A percentile compares a stretch with the other conserved stretches of the same genome.
Evolutionary conservation across 2,113 vertebrate species (phyloP).

Genomic region (Grus americana): DNA sequence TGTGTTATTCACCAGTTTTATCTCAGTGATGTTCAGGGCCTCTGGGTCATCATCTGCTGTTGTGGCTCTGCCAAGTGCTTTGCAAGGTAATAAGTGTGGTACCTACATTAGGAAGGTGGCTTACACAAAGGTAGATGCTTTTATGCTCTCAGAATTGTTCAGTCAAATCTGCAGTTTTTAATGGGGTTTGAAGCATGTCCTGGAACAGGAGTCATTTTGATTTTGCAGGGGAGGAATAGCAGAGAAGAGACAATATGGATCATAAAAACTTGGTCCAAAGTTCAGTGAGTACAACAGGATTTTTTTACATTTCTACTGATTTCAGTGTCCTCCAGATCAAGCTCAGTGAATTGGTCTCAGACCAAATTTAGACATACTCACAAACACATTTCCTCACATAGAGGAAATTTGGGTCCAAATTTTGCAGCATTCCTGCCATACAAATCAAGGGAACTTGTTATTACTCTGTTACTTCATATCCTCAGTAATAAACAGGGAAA

Average conservation of each 20-base stretch:
- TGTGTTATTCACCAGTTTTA: background rate
- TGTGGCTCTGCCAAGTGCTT: background rate
- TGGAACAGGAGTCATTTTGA: background rate
- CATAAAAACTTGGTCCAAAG: background rate
- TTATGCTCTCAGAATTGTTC: background rate
- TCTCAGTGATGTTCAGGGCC: background rate
- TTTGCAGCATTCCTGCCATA: background rate
- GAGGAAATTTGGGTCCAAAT: background rate
- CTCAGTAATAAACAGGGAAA: background rate
- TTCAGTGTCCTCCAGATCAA: background rate
- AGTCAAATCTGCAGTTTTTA: background rate
- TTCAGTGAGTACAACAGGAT: background rate
- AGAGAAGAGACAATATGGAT: background rate
- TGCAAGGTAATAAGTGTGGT: background rate
- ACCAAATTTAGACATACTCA: background rate
- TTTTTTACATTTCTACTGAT: background rate
- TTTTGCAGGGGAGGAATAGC: background rate
- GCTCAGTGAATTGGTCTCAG: background rate
- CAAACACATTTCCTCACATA: background rate
- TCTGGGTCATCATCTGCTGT: background rate
- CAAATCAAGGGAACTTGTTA: background rate
- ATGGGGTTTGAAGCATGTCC: background rate
- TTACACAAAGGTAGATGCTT: background rate
- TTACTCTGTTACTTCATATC: background rate
- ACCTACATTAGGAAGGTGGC: background rate